Evolutionary conservation across 2,888 invertebrate species (phyloP), one percentile per base, ranked within the genome.

Genomic region (Melanophora roralis): DNA sequence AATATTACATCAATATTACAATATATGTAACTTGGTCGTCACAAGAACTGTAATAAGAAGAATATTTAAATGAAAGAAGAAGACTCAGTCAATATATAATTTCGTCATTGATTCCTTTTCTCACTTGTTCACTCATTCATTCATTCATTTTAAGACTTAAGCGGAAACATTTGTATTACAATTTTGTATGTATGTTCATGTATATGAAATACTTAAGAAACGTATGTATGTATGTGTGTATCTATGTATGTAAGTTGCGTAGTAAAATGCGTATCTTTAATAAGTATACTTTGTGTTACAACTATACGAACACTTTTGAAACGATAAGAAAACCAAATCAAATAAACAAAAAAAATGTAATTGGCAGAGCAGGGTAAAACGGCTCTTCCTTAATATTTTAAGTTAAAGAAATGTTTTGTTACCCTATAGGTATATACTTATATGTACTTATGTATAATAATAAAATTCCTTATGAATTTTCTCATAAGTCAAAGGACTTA

Each of bases 21-120:
- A 83, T 77, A 83, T 72, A 36, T 51, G 23, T 36, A 73, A 69
- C 23, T 43, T 76, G n/a, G 59, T 43, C 4, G 4, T 34, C 8
- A 36, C 49, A 36, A 55, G n/a, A 65, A 59, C 51, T 67, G 11
- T 36, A 59, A 21, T 51, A 51, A 49, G 11, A 45, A 60, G 36
- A 60, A 64, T 55, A 72, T 62, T 14, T 71, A 72, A 53, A 80
- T 45, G 55, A n/a, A n/a, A n/a, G 40, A 71, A 75, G 36, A 72
- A 36, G 67, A 47, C 72, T 71, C 65, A 43, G 59, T 67, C 67
- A 43, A 27, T 27, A 27, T 27, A 5, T 27, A 3, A 59, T 36
- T 59, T 69, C 16, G n/a, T 68, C 32, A 40, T 12, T 43, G 23
- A 59, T 53, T 67, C 36, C 51, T 60, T 72, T 27, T 6, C 27